Evolutionary conservation across 2,888 invertebrate genomes (phyloP).

Genomic region (Minunthozetes semirufus): DNA sequence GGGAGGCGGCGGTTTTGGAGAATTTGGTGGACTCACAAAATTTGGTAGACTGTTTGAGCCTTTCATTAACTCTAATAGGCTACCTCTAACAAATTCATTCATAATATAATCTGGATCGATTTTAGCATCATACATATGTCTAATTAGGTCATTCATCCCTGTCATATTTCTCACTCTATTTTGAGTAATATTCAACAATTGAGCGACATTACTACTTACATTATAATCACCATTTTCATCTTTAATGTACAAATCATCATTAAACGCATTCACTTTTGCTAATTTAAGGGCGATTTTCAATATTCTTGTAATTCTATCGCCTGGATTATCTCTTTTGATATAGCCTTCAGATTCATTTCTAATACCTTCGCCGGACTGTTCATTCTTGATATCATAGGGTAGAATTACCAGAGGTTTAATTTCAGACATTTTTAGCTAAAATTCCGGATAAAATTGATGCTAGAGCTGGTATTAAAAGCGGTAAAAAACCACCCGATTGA

Average conservation of each 20-base stretch:
- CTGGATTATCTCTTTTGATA: neutral
- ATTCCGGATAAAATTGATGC: neutral
- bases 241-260: neutral
- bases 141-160: no score
- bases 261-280: neutral
- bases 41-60: no score
- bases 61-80: no score
- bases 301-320: neutral
- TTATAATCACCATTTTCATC: neutral
- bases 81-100: no score
- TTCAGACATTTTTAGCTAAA: no score
- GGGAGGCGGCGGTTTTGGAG: no score
- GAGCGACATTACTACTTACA: neutral
- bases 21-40: no score
- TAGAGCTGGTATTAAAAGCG: neutral
- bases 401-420: neutral
- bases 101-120: no score
- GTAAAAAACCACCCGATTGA: conserved; percentile 8
- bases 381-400: neutral
- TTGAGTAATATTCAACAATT: no score
- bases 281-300: neutral
- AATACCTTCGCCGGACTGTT: neutral
- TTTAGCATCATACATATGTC: no score
- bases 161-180: no score
- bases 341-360: neutral